Base-by-base conservation (phyloP, 2,797 vertebrate genomes). In the Fistularia tabacaria region DNA sequence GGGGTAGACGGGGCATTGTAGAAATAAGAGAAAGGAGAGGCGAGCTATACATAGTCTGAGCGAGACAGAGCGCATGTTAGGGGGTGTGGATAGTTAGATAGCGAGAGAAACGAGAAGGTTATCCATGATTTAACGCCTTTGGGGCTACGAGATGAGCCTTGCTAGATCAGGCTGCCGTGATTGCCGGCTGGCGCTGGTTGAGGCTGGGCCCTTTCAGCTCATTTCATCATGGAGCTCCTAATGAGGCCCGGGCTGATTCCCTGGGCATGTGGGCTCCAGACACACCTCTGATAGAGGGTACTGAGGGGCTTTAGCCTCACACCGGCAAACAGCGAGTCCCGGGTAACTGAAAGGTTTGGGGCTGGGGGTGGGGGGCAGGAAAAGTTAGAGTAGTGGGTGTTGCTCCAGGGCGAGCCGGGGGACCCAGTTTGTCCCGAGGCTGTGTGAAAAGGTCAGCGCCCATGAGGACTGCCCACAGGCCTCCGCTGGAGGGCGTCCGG, bases 81-180 rank as follows among this genome's bases (percentile, higher is more conserved):
- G 74, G 69, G 72, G 58, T 67, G 67, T 39, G 49, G 71, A 80
- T 84, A 83, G 84, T 85, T 85, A 77, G 80, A 84, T 79, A 80
- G 77, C 38, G 69, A 70, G 80, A 76, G 76, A 81, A 85, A 81
- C 71, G 58, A 84, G 82, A 76, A 71, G 81, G 83, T 88, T 87
- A 91, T 91, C 83, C 84, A 91, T 91, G 88, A 91, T 91, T 92
- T 89, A 91, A 71, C 73, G 73, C 81, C 83, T 87, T 50, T 87
- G 84, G 76, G 84, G 80, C 81, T 57, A n/a, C 66, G 84, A 85
- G 88, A 86, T 82, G 78, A 83, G 80, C 84, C 76, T 82, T 72
- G 79, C 69, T 57, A 70, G 81, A 81, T 80, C 72, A 66, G 67
- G 74, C 82, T 82, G 83, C 84, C 81, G 85, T 85, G 82, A 88